Conservation (phyloP, 2,888 invertebrate species). For the Synergus itoensis region DNA sequence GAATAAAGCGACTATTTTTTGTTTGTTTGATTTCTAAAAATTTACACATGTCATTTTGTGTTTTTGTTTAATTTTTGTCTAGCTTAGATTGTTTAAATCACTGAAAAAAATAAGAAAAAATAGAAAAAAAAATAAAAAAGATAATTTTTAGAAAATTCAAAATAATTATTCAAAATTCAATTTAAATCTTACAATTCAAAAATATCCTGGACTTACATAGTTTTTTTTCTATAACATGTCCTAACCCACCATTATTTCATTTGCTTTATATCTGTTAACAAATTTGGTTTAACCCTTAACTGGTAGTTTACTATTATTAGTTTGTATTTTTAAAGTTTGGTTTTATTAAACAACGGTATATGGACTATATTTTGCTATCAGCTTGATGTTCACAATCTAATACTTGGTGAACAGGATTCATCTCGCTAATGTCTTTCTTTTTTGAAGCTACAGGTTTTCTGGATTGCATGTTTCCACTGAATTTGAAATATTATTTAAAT, state of each 20-base stretch:
- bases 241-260: slow-evolving; percentile 55
- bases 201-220: slow-evolving; percentile 50
- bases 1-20: not conserved
- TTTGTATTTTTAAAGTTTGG: not conserved
- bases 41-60: not conserved
- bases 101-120: too few species aligned
- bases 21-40: not conserved
- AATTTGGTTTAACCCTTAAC: slow-evolving; percentile 4
- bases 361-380: not conserved
- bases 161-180: not conserved
- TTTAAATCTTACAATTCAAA: not conserved
- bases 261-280: slow-evolving; percentile 43
- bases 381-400: not conserved
- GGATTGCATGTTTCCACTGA: not conserved
- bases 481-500: not conserved
- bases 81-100: not conserved
- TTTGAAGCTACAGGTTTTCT: not conserved
- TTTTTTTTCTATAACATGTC: slow-evolving; percentile 53
- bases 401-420: not conserved
- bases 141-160: not conserved
- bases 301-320: not conserved
- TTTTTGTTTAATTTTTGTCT: not conserved
- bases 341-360: not conserved
- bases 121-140: not conserved
- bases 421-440: not conserved